Conservation (phyloP, 2,888 invertebrate genomes). For the Melipona beecheii region DNA sequence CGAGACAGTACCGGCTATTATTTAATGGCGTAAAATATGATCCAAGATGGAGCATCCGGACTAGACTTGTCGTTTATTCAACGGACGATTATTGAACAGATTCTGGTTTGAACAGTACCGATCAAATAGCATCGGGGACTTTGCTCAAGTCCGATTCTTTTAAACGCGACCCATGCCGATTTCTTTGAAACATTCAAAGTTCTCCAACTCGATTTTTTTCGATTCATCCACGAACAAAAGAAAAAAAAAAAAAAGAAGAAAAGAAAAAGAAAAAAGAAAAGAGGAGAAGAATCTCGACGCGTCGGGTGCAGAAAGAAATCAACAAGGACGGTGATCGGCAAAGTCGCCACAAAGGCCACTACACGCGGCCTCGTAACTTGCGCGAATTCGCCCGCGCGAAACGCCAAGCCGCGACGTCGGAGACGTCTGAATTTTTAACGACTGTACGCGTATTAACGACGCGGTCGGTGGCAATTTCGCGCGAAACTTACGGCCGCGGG, state of each 20-base stretch:
- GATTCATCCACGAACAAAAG: not conserved
- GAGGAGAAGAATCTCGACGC: too few relatives aligned
- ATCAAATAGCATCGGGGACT: not conserved
- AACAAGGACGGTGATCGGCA: not conserved
- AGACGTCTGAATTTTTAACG: conserved; percentile 67
- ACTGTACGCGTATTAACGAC: conserved; percentile 67
- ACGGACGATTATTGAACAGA: not conserved
- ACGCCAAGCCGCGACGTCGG: conserved; percentile 13
- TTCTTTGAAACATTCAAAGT: too few relatives aligned
- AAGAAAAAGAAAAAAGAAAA: too few relatives aligned
- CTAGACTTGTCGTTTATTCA: too few relatives aligned
- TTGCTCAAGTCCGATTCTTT: not conserved
- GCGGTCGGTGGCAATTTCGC: conserved; percentile 65
- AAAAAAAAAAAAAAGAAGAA: not conserved
- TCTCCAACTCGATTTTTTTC: conserved; percentile 14
- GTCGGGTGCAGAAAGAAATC: not conserved
- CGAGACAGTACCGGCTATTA: not conserved
- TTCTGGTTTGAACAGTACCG: not conserved
- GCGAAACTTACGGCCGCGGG: conserved; percentile 66
- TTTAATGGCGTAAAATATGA: not conserved
- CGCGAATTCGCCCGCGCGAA: conserved; percentile 49
- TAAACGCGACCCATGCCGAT: not conserved
- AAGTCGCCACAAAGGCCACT: conserved; percentile 44
- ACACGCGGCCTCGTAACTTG: conserved; percentile 54
- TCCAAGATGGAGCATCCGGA: not conserved